Evolutionary conservation across 2,113 vertebrate genomes (phyloP).

Genomic region (Holacanthus passer): DNA sequence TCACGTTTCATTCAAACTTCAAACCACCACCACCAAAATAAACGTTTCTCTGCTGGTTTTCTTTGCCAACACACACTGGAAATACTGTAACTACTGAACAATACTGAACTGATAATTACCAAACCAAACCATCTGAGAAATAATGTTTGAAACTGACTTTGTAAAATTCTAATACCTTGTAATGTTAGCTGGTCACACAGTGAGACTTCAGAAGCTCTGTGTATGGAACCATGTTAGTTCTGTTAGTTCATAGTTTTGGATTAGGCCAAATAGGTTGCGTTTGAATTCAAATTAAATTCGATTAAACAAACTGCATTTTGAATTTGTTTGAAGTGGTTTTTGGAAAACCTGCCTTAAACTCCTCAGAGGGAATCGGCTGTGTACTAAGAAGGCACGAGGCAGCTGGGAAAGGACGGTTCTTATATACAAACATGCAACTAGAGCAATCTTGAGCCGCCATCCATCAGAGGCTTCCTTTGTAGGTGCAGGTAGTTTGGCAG

Average conservation of each 20-base stretch:
- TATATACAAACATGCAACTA: conserved; percentile 81
- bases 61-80: background rate
- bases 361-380: conserved; percentile 9
- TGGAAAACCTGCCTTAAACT: conserved; percentile 1
- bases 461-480: conserved; percentile 76
- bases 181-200: background rate
- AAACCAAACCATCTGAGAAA: background rate
- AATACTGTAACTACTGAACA: too few species aligned
- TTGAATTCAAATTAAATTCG: background rate
- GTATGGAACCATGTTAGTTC: background rate
- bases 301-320: background rate
- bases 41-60: background rate
- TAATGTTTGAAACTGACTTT: background rate
- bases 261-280: background rate
- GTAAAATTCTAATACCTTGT: background rate
- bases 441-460: conserved; percentile 68
- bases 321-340: background rate
- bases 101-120: background rate
- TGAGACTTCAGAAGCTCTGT: background rate
- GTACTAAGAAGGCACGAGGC: conserved; percentile 70
- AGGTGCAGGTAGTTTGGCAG: conserved; percentile 76
- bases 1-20: background rate
- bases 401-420: conserved; percentile 70
- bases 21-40: conserved; percentile 1
- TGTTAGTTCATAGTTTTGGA: background rate